Evolutionary conservation across 2,888 invertebrate genomes (phyloP), one percentile per base, ranked within the genome.

Genomic region (Netelia inedita): DNA sequence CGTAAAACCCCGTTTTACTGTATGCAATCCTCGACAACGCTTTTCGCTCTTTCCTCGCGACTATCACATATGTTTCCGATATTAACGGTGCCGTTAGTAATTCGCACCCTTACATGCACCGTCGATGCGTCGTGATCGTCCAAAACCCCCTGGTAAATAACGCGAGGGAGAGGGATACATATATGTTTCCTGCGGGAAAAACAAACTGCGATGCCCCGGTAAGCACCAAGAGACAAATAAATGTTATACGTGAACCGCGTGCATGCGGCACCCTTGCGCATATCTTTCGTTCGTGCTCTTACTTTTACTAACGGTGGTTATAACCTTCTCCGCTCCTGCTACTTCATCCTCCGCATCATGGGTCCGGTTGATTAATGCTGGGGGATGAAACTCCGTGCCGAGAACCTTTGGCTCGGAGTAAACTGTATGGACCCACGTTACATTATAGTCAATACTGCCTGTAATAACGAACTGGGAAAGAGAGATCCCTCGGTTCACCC

Each of bases 351-450:
- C 65, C 14, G 21, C 46, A 57, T 63, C 57, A 46, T 28, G 68
- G 71, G 80, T 83, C 65, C 80, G 85, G 82, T 75, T 87, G 87
- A 87, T 86, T 84, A 79, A 86, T 83, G 86, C 81, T 65, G 46
- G 63, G 82, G 83, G 76, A 78, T 83, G 79, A 85, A 82, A 82
- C 46, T 84, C 35, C 55, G 71, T 65, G 23, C 53, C 23, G 63
- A 19, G 57, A 57, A 35, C 35, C 35, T 35, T 35, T 10, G 16
- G 10, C 63, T 19, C 16, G 19, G 21, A 50, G 61, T 35, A 35
- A 57, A 21, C 43, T 41, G 14, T n/a, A 23, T 63, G 19, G 28
- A 59, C 53, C 46, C n/a, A 71, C 41, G 41, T 61, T 57, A 69
- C 57, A 57, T 71, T 41, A 21, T 28, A 46, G 53, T 69, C 63